Conservation (phyloP, 2,888 invertebrate genomes). For the Paralinhomoeus sp. region DNA sequence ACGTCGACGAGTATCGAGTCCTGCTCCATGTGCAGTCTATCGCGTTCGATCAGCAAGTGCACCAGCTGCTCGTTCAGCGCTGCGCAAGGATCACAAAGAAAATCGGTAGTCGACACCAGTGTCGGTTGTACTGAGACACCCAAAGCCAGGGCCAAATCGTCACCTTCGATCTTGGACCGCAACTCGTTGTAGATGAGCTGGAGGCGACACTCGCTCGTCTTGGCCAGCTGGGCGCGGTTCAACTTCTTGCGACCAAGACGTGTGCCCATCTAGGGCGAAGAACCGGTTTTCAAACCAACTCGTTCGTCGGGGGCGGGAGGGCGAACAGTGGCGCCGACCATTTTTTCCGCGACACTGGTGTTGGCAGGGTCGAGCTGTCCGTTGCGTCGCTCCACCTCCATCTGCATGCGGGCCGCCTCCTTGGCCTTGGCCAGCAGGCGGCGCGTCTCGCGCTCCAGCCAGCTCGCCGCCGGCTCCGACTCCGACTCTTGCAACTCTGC, state of each 20-base stretch:
- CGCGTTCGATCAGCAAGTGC: conserved; percentile 61
- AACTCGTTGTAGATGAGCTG: conserved; percentile 83
- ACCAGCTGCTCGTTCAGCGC: conserved; percentile 67
- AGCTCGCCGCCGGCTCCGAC: neutral
- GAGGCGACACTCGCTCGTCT: conserved; percentile 75
- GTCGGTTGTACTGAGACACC: neutral
- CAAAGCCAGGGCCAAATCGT: neutral
- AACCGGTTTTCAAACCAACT: neutral
- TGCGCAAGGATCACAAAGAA: conserved; percentile 21
- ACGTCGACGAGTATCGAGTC: conserved; percentile 89
- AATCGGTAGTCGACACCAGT: no score
- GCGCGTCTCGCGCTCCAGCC: conserved; percentile 59
- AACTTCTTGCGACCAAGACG: conserved; percentile 45
- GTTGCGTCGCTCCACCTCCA: conserved; percentile 37
- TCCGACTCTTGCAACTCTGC: no score
- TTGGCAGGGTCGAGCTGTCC: no score
- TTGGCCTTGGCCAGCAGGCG: conserved; percentile 68
- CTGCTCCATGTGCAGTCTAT: conserved; percentile 84
- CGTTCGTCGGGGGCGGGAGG: no score
- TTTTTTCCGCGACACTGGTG: no score
- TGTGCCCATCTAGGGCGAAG: conserved; percentile 3
- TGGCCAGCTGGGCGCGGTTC: conserved; percentile 1
- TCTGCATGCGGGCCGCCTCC: conserved; percentile 69
- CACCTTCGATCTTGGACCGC: conserved; percentile 63
- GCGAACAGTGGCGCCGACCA: no score